Percentiles rank a stretch among this genome's conserved stretches.
These are phyloP conservation scores for Mactromeris polynyma DNA, from an alignment of 2,888 invertebrate species.

Conservation along the genomic window DNA sequence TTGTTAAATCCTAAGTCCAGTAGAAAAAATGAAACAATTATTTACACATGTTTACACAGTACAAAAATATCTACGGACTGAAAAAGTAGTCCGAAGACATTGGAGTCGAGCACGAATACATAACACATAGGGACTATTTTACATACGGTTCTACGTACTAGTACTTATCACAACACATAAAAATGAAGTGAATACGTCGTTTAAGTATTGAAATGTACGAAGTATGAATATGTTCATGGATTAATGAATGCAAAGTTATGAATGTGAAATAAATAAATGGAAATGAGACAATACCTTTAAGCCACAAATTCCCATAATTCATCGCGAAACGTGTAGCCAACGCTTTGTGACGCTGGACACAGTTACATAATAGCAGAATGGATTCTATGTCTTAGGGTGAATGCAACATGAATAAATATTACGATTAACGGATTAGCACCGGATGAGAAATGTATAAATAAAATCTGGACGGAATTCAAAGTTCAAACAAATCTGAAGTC, in stretches of 20 bases:
- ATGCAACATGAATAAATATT: background rate
- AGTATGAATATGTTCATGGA: background rate
- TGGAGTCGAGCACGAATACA: constrained; percentile 20
- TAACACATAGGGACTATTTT: constrained; percentile 14
- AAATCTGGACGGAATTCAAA: constrained; percentile 10
- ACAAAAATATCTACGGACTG: constrained; percentile 4
- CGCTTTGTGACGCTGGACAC: background rate
- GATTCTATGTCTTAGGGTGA: too few species aligned
- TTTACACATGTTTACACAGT: background rate
- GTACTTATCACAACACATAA: constrained; percentile 10
- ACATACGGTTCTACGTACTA: background rate
- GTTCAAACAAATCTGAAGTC: background rate
- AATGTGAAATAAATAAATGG: background rate
- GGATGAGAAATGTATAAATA: constrained; percentile 18
- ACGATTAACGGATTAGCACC: constrained; percentile 5
- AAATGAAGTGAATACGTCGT: background rate
- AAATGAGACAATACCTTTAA: background rate
- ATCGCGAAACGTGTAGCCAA: background rate
- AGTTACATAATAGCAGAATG: too few species aligned
- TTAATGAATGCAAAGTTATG: background rate
- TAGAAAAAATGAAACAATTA: background rate
- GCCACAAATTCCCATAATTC: too few species aligned
- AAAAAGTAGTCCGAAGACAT: constrained; percentile 18
- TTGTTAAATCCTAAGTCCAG: background rate
- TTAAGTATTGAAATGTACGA: background rate